Conservation (phyloP, 1,140 invertebrate genomes). For the Trypoxylus dichotomus region DNA sequence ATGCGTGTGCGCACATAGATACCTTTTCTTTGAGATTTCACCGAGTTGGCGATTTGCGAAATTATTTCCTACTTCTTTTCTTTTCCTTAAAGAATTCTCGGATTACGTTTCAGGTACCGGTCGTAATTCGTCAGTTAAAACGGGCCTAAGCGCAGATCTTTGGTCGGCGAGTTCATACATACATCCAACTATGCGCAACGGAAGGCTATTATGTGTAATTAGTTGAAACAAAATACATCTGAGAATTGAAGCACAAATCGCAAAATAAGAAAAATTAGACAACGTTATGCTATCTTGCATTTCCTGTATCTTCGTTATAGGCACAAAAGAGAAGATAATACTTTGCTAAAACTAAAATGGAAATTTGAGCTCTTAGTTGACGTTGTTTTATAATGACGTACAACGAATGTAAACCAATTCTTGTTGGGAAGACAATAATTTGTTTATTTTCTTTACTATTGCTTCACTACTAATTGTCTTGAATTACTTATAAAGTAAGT, state of each 20-base stretch:
- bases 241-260: not conserved
- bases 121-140: slow-evolving; percentile 5
- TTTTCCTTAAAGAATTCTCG: slow-evolving; percentile 30
- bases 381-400: too few species aligned
- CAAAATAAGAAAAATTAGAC: not conserved
- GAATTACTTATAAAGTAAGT: too few species aligned
- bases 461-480: too few species aligned
- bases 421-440: too few species aligned
- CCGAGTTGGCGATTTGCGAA: slow-evolving; percentile 37
- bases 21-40: slow-evolving; percentile 24
- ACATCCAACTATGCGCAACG: not conserved
- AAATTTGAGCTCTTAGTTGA: too few species aligned
- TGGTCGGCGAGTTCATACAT: not conserved
- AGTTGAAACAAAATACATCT: slow-evolving; percentile 18
- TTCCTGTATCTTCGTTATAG: not conserved
- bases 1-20: not conserved
- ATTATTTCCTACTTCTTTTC: slow-evolving; percentile 32
- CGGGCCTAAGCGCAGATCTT: not conserved
- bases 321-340: not conserved
- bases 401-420: too few species aligned
- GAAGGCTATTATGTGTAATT: slow-evolving; percentile 6
- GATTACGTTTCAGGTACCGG: slow-evolving; percentile 33
- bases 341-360: too few species aligned
- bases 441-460: too few species aligned
- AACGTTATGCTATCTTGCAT: not conserved